phyloP scores from a whole-genome alignment of 2,113 vertebrate species.

The Leptocoma aspasia region DNA sequence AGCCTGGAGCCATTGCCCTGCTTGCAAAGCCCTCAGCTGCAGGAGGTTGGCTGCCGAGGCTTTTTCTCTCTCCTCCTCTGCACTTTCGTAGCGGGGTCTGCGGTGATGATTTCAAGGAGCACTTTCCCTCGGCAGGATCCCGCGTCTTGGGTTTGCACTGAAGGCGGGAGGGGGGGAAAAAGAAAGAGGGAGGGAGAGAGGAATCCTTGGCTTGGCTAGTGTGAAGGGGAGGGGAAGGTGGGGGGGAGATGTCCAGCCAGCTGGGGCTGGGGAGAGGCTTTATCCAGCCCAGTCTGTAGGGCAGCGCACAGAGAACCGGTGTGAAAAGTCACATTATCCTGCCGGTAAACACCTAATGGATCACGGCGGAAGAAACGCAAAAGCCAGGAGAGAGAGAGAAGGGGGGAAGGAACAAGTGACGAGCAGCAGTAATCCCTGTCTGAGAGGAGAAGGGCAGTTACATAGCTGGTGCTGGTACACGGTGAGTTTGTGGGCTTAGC shows the following conservation, averaged over 20 bases:
- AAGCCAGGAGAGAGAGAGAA: not conserved
- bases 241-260: conserved; percentile 47
- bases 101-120: conserved; percentile 30
- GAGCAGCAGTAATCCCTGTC: not conserved
- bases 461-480: not conserved
- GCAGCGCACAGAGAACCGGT: conserved; percentile 70
- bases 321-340: conserved; percentile 79
- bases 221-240: conserved; percentile 33
- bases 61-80: conserved; percentile 8
- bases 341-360: conserved; percentile 78
- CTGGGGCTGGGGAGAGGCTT: conserved; percentile 66
- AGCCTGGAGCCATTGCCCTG: conserved; percentile 61
- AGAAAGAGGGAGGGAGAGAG: conserved; percentile 44
- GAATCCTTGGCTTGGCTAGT: conserved; percentile 46
- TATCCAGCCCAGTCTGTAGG: conserved; percentile 72
- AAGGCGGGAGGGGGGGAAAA: conserved; percentile 45
- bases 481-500: not conserved
- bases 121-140: conserved; percentile 41
- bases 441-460: not conserved
- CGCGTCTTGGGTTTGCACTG: conserved; percentile 18
- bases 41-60: conserved; percentile 4
- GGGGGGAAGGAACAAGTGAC: not conserved
- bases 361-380: conserved; percentile 29
- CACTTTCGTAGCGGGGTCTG: conserved; percentile 8
- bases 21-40: not conserved